These are phyloP conservation scores for Corythoichthys intestinalis DNA, from an alignment of 2,113 vertebrate species.

Conservation along the genomic window DNA sequence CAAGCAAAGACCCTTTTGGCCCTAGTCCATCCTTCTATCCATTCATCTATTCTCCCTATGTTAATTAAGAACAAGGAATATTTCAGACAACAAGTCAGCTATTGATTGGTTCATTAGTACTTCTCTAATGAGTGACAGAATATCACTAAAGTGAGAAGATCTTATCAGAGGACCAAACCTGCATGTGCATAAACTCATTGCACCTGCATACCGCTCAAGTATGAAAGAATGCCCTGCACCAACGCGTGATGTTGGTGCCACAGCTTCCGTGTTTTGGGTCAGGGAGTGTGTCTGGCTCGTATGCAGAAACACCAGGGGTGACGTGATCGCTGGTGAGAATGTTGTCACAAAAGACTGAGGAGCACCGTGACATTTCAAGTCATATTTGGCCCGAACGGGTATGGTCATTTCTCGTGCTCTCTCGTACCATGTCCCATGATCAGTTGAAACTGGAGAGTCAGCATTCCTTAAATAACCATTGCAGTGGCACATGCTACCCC, in stretches of 20 bases:
- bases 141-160: not conserved
- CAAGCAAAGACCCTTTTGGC: conserved; percentile 2
- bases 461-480: conserved; percentile 71
- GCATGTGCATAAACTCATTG: not conserved
- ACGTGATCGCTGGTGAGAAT: conserved; percentile 37
- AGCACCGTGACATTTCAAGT: conserved; percentile 66
- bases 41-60: not conserved
- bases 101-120: conserved; percentile 4
- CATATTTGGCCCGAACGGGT: conserved; percentile 60
- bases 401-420: conserved; percentile 44
- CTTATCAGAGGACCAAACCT: not conserved
- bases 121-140: conserved; percentile 2
- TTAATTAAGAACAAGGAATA: not conserved
- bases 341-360: conserved; percentile 26
- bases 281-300: conserved; percentile 12
- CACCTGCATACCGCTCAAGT: not conserved
- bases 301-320: conserved; percentile 27
- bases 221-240: not conserved
- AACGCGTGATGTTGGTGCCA: conserved; percentile 4
- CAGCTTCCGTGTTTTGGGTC: conserved; percentile 17
- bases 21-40: not conserved
- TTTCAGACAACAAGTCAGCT: conserved; percentile 9
- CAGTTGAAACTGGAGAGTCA: conserved; percentile 56
- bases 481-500: conserved; percentile 38
- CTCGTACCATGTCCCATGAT: conserved; percentile 42